Conservation (phyloP, 2,113 vertebrate species). For the Barnardius zonarius region DNA sequence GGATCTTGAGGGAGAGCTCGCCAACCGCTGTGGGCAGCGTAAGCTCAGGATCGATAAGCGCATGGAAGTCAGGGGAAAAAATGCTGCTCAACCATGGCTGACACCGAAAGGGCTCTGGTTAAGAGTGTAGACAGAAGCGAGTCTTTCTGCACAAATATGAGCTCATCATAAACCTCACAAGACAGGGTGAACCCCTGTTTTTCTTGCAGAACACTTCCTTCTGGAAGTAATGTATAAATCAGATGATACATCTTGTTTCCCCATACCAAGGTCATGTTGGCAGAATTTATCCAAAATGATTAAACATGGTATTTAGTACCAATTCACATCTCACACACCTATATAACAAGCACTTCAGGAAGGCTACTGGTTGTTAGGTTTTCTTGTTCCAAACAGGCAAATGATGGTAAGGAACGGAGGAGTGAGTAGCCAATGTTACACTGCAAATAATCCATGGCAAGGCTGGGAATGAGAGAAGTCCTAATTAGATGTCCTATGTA, state of each 20-base stretch:
- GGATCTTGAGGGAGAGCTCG: not conserved
- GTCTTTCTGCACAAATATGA: not conserved
- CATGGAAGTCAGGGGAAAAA: not conserved
- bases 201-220: not conserved
- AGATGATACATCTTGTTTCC: not conserved
- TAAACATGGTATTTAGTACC: not conserved
- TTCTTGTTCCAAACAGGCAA: not conserved
- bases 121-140: not conserved
- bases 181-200: fast-evolving
- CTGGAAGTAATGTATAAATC: not conserved
- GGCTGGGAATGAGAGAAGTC: not conserved
- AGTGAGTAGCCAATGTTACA: not conserved
- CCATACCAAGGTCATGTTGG: not conserved
- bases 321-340: not conserved
- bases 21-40: not conserved
- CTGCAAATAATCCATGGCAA: not conserved
- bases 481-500: not conserved
- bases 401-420: not conserved
- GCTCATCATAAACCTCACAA: not conserved
- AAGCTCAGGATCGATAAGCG: not conserved
- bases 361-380: not conserved
- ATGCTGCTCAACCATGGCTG: not conserved
- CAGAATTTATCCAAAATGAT: not conserved
- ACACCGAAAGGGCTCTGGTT: not conserved
- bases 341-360: not conserved